A percentile compares a stretch with the other conserved stretches of the same genome.
Evolutionary conservation across 2,888 invertebrate species (phyloP).

Genomic region (Dryococelus australis): DNA sequence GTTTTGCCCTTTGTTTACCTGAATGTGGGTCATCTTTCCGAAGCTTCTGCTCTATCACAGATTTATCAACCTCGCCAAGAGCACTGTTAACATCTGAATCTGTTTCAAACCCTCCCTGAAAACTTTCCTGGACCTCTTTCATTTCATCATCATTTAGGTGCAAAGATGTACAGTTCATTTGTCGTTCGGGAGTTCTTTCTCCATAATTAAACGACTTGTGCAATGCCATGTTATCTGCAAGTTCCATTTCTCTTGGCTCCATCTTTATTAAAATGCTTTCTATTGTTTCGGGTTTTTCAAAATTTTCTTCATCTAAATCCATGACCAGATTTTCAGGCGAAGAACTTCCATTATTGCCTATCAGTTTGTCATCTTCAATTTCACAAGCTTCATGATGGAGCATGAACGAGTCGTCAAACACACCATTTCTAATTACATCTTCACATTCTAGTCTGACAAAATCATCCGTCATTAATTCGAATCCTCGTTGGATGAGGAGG

Average conservation of each 20-base stretch:
- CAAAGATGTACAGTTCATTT: neutral
- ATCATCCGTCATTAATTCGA: constrained; percentile 19
- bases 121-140: neutral
- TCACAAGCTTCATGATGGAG: too few relatives aligned
- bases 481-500: constrained; percentile 33
- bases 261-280: neutral
- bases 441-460: neutral
- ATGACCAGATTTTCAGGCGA: neutral
- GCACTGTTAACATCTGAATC: neutral
- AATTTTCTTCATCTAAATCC: neutral
- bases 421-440: too few relatives aligned
- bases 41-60: neutral
- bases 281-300: neutral
- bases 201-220: neutral
- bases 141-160: neutral
- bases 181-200: neutral
- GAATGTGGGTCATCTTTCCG: neutral
- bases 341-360: neutral
- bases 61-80: neutral
- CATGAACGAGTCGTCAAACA: too few relatives aligned
- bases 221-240: neutral
- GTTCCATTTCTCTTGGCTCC: neutral
- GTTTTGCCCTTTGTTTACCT: neutral
- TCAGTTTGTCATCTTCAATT: too few relatives aligned
- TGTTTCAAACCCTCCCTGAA: neutral